Evolutionary conservation across 1,140 invertebrate species (phyloP).

Genomic region (Cryptotermes secundus): DNA sequence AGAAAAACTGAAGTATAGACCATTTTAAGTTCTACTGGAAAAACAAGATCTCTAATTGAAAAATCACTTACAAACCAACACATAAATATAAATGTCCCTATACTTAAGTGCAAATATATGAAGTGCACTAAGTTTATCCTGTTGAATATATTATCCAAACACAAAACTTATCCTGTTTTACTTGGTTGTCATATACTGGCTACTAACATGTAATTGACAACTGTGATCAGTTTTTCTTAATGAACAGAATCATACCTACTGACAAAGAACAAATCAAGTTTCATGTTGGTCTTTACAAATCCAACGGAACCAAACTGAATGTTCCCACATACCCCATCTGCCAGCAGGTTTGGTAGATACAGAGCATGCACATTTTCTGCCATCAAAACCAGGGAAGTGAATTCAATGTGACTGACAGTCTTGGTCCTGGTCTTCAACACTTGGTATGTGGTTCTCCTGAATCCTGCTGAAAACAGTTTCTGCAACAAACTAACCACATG

Average conservation of each 20-base stretch:
- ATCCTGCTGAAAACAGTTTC: no score
- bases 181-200: not conserved
- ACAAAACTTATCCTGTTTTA: not conserved
- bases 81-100: not conserved
- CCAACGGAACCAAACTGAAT: not conserved
- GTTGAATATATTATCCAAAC: not conserved
- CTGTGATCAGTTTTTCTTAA: not conserved
- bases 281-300: not conserved
- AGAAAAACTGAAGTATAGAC: not conserved
- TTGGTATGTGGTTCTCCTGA: no score
- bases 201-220: not conserved
- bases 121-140: not conserved
- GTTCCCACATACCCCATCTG: not conserved
- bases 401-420: no score
- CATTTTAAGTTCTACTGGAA: not conserved
- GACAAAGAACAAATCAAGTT: not conserved
- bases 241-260: not conserved
- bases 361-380: no score
- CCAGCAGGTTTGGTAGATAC: no score
- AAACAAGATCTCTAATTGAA: not conserved
- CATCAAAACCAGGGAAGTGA: no score
- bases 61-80: not conserved
- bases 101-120: not conserved
- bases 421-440: no score
- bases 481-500: no score